These are phyloP conservation scores for Drosophila suzukii DNA, from an alignment of 1,140 invertebrate genomes.

Conservation along the genomic window DNA sequence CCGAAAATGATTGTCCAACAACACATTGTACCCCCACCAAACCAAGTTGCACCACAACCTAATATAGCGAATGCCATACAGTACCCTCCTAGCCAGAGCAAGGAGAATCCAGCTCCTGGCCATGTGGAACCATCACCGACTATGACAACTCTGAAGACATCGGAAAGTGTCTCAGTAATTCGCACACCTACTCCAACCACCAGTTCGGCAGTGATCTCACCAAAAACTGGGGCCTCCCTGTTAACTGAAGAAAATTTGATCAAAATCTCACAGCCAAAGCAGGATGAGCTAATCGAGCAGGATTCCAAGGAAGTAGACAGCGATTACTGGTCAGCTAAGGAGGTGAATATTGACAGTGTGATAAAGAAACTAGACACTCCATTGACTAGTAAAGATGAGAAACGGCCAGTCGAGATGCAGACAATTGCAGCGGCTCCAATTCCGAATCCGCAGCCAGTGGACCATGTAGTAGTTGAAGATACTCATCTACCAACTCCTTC, in stretches of 20 bases:
- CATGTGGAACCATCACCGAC: neutral
- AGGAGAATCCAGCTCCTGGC: constrained; percentile 23
- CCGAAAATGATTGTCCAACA: constrained; percentile 72
- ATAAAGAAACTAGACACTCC: constrained; percentile 91
- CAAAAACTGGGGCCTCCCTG: constrained; percentile 51
- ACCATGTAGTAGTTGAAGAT: constrained; percentile 2
- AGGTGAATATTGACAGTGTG: constrained; percentile 90
- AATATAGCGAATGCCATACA: constrained; percentile 28
- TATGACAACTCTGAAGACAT: constrained; percentile 49
- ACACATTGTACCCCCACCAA: constrained; percentile 63
- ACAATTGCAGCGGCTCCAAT: constrained; percentile 39
- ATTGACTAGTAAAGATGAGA: constrained; percentile 52
- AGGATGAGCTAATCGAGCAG: constrained; percentile 74
- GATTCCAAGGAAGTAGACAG: constrained; percentile 88
- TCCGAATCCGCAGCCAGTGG: neutral
- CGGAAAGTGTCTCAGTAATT: constrained; percentile 73
- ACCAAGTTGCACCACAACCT: constrained; percentile 6
- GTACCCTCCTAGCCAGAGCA: constrained; percentile 34
- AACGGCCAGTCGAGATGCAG: constrained; percentile 21
- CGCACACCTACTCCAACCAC: constrained; percentile 70
- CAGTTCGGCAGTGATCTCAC: constrained; percentile 45
- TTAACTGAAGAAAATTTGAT: constrained; percentile 80
- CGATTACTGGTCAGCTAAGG: constrained; percentile 91
- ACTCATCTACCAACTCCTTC: constrained; percentile 8
- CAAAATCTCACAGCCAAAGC: constrained; percentile 82